Evolutionary conservation across 2,113 vertebrate genomes (phyloP).

Genomic region (Anarrhichthys ocellatus): DNA sequence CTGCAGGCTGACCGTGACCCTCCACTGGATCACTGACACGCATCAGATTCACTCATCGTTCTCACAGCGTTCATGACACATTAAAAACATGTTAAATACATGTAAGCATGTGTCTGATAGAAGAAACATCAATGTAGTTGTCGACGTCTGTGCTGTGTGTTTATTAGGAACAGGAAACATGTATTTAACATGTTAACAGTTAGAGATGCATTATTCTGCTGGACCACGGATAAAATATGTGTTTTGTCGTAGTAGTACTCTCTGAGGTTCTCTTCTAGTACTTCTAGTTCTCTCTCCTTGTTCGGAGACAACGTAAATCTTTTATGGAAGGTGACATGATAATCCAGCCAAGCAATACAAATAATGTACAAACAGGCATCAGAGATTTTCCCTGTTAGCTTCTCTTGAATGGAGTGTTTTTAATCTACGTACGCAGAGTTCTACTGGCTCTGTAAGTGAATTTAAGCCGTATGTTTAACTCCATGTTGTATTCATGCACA

Average conservation of each 20-base stretch:
- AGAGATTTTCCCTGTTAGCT: slow-evolving; percentile 9
- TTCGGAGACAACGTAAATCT: not conserved
- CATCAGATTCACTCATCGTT: not conserved
- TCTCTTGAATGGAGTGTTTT: not conserved
- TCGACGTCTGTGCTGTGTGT: too few species aligned
- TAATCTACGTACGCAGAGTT: not conserved
- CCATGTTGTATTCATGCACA: not conserved
- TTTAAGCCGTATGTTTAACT: not conserved
- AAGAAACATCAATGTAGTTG: too few species aligned
- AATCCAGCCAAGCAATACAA: not conserved
- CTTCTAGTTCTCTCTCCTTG: not conserved
- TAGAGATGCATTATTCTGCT: not conserved
- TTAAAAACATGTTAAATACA: too few species aligned
- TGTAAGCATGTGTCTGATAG: too few species aligned
- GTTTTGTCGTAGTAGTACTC: not conserved
- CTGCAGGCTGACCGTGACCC: slow-evolving; percentile 22
- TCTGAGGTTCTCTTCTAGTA: not conserved
- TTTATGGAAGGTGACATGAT: slow-evolving; percentile 29
- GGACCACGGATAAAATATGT: too few species aligned
- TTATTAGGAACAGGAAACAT: too few species aligned
- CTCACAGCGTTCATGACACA: not conserved
- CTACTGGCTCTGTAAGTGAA: not conserved
- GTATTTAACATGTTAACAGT: too few species aligned
- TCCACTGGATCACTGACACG: not conserved
- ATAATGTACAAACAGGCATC: slow-evolving; percentile 30